A percentile compares a stretch with the other conserved stretches of the same genome.
Conservation (phyloP, 2,113 vertebrate species). For the Cinclus cinclus region DNA sequence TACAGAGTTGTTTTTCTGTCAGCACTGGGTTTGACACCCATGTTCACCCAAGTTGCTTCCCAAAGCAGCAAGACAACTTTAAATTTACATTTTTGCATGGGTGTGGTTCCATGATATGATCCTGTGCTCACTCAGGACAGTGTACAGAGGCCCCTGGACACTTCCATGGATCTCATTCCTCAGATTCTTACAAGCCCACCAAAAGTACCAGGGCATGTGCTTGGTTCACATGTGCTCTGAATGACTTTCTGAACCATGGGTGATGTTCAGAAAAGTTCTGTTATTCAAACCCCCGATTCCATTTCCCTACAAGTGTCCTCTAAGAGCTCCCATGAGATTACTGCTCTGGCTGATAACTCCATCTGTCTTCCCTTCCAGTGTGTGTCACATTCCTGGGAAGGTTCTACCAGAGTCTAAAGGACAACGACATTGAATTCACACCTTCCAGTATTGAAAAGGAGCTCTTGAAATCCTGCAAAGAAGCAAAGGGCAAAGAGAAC, state of each 20-base stretch:
- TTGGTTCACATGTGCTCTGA: not conserved
- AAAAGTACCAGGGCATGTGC: not conserved
- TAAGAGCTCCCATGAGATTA: not conserved
- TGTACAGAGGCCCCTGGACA: not conserved
- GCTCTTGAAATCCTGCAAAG: conserved; percentile 83
- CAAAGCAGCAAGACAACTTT: not conserved
- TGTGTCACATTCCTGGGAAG: conserved; percentile 89
- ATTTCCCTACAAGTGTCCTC: not conserved
- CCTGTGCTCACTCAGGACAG: not conserved
- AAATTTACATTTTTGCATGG: not conserved
- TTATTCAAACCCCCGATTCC: not conserved
- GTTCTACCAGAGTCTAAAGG: conserved; percentile 89
- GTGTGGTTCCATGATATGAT: not conserved
- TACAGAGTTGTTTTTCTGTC: not conserved
- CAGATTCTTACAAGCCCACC: not conserved
- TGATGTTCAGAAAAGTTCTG: not conserved
- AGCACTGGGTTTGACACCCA: not conserved
- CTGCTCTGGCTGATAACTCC: not conserved
- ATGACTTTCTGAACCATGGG: not conserved
- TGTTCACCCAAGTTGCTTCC: not conserved
- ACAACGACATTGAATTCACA: conserved; percentile 81
- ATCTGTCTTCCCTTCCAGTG: conserved; percentile 77
- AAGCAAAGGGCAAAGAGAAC: conserved; percentile 94
- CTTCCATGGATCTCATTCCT: not conserved
- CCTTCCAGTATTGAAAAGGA: conserved; percentile 85